Evolutionary conservation across 2,888 invertebrate genomes (phyloP), one percentile per base, ranked within the genome.

Genomic region (Elmis aenea): DNA sequence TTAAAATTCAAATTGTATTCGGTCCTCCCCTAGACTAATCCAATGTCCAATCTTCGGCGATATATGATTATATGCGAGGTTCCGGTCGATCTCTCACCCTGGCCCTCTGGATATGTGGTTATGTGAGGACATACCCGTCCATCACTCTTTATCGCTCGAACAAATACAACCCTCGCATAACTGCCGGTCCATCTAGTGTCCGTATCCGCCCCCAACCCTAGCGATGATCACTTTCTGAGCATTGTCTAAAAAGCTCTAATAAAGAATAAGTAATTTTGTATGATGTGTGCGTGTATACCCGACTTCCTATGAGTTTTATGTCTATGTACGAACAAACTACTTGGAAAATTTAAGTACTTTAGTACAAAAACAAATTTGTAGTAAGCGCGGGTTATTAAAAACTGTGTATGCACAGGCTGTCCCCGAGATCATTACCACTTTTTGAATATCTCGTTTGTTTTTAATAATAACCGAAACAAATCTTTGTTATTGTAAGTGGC

Each of bases 101-200:
- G 46, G 40, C 45, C 50, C 46, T 42, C 45, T 47, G 42, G 42
- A 42, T 42, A 33, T 42, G 66, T 60, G 64, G 67, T 67, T 67
- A 67, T 67, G 67, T 67, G 67, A 56, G 64, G 66, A 67, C 66
- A 66, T 67, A 64, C 59, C 62, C 64, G 66, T 67, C 64, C 64
- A 65, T 67, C 67, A 67, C 59, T 61, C 61, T 65, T 67, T 67
- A 67, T 67, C 66, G 66, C 61, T 54, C 53, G 58, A 64, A 64
- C 66, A 65, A 67, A 67, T 66, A 66, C 65, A 66, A 65, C 62
- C 63, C 63, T 61, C 62, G 57, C 59, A 59, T 52, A 48, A 52
- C 50, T 55, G 58, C 55, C 57, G 55, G 58, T 51, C 59, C 57
- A 59, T 59, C 61, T 55, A 58, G 55, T 58, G 57, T 56, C 55